Evolutionary conservation across 2,113 vertebrate species (phyloP).

Genomic region (Lichenostomus cassidix): DNA sequence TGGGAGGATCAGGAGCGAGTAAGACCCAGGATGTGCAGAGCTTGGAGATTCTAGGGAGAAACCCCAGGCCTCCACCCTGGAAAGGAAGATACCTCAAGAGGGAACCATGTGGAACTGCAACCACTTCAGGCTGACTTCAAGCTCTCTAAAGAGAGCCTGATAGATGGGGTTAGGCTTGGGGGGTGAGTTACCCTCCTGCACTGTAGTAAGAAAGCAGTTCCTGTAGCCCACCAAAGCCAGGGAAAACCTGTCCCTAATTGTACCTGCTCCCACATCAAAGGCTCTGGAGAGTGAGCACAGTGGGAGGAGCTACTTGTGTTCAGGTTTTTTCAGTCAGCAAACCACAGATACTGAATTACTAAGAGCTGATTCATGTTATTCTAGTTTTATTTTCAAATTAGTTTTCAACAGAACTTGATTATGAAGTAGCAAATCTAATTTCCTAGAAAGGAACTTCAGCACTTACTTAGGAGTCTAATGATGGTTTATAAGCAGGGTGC

Average conservation of each 20-base stretch:
- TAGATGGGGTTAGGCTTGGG: background rate
- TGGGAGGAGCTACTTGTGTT: background rate
- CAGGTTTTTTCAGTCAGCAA: background rate
- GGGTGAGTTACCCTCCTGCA: background rate
- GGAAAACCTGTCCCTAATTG: background rate
- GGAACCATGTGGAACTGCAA: background rate
- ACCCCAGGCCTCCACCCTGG: background rate
- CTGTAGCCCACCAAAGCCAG: background rate
- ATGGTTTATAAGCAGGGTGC: background rate
- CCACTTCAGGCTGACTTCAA: background rate
- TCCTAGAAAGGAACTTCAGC: background rate
- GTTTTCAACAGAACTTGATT: background rate
- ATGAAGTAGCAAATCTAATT: slow-evolving; percentile 15
- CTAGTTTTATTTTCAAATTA: background rate
- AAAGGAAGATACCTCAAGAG: background rate
- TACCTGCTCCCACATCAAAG: background rate
- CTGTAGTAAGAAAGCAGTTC: background rate
- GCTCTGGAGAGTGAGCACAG: background rate
- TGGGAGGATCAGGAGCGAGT: background rate
- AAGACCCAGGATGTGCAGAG: background rate
- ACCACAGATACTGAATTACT: background rate
- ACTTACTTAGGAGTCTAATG: background rate
- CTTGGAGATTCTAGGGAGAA: background rate
- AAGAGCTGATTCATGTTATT: background rate
- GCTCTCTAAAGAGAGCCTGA: background rate